These are phyloP conservation scores for Magallana ariakensis DNA, from an alignment of 1,140 invertebrate species.

Conservation along the genomic window DNA sequence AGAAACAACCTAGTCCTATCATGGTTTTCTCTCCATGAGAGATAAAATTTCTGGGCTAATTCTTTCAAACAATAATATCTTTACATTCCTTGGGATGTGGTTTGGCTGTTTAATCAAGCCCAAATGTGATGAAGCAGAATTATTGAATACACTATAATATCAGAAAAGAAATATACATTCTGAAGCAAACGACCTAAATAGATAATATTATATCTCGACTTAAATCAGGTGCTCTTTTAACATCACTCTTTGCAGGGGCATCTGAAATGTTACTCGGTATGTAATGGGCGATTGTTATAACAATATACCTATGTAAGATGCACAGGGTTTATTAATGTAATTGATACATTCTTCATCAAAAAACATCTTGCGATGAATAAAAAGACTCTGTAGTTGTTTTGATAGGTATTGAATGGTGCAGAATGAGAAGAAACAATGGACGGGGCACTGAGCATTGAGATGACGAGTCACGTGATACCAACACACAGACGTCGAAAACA, in stretches of 20 bases:
- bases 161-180: neutral
- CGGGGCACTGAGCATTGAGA: neutral
- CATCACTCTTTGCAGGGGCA: constrained; percentile 16
- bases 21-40: neutral
- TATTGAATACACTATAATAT: neutral
- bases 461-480: constrained; percentile 16
- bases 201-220: neutral
- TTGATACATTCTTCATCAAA: constrained; percentile 11
- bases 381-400: constrained; percentile 11
- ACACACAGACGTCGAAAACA: constrained; percentile 8
- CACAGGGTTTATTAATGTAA: constrained; percentile 3
- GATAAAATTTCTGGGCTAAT: neutral
- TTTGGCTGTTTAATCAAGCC: neutral
- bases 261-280: neutral
- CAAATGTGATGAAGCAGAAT: neutral
- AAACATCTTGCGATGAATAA: neutral
- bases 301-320: constrained; percentile 16
- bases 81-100: neutral
- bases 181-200: constrained; percentile 12
- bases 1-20: too few species aligned
- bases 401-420: constrained; percentile 15
- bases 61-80: neutral
- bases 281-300: constrained; percentile 10
- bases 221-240: constrained; percentile 25
- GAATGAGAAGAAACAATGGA: neutral